Evolutionary conservation across 2,797 vertebrate genomes (phyloP).

Genomic region (Scarus forsteni): DNA sequence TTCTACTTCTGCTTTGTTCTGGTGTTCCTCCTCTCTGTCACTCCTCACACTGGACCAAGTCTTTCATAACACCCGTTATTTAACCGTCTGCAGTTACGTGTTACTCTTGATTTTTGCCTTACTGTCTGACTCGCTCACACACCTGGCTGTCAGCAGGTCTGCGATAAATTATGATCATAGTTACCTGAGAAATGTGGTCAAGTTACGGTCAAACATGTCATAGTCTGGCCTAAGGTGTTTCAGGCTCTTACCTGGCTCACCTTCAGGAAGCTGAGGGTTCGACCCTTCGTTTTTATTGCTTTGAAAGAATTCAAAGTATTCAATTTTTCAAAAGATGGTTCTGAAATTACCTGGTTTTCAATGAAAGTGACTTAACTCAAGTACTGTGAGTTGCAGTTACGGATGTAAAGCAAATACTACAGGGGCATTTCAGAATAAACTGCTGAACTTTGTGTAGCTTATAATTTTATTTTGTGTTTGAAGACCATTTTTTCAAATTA

Average conservation of each 20-base stretch:
- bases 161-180: slow-evolving; percentile 57
- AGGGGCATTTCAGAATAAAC: no score
- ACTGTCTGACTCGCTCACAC: slow-evolving; percentile 34
- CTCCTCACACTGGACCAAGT: slow-evolving; percentile 1
- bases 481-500: no score
- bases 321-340: not conserved
- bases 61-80: slow-evolving; percentile 8
- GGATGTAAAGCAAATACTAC: no score
- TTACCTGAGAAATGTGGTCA: slow-evolving; percentile 51
- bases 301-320: slow-evolving; percentile 26
- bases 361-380: not conserved
- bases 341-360: not conserved
- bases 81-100: slow-evolving; percentile 13
- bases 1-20: not conserved
- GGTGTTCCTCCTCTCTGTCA: not conserved
- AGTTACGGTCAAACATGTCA: slow-evolving; percentile 50
- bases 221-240: slow-evolving; percentile 55
- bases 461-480: no score
- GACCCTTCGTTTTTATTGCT: slow-evolving; percentile 24
- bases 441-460: no score
- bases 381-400: not conserved
- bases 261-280: slow-evolving; percentile 8
- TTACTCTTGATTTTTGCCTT: slow-evolving; percentile 18
- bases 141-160: slow-evolving; percentile 67
- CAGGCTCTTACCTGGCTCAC: slow-evolving; percentile 16